These are phyloP conservation scores for Drosophila malerkotliana DNA, from an alignment of 1,140 invertebrate species.

Conservation along the genomic window DNA sequence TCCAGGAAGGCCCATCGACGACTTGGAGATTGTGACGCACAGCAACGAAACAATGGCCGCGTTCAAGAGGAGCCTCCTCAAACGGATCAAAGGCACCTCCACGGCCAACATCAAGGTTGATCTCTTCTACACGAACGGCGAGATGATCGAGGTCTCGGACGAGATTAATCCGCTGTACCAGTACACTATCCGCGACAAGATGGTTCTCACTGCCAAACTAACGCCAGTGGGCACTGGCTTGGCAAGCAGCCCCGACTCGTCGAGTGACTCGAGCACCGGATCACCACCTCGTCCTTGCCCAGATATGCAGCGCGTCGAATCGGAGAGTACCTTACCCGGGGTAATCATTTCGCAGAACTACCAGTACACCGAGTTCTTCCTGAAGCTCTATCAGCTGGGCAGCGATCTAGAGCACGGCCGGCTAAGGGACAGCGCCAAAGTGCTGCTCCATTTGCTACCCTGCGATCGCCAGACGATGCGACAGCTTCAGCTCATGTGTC, in stretches of 20 bases:
- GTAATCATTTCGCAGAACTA: constrained; percentile 92
- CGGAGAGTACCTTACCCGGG: constrained; percentile 95
- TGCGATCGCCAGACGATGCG: constrained; percentile 91
- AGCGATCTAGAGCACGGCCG: constrained; percentile 91
- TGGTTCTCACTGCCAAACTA: constrained; percentile 95
- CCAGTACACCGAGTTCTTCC: constrained; percentile 93
- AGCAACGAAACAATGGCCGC: constrained; percentile 92
- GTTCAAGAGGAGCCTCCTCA: constrained; percentile 88
- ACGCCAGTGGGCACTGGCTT: constrained; percentile 92
- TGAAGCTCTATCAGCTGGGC: constrained; percentile 95
- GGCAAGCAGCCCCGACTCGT: constrained; percentile 91
- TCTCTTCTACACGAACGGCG: constrained; percentile 93
- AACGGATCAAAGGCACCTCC: constrained; percentile 89
- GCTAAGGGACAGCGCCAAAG: constrained; percentile 93
- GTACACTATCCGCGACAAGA: constrained; percentile 95
- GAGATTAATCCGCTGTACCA: constrained; percentile 95
- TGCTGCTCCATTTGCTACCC: constrained; percentile 95
- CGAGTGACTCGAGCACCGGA: constrained; percentile 85
- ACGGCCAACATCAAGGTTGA: constrained; percentile 92
- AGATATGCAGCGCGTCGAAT: constrained; percentile 88
- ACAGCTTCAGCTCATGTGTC: constrained; percentile 87
- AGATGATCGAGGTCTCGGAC: constrained; percentile 93
- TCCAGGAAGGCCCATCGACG: constrained; percentile 94
- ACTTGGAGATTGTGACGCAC: constrained; percentile 96
- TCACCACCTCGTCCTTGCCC: constrained; percentile 93